phyloP scores from a whole-genome alignment of 2,888 invertebrate genomes.

The Lagria hirta region DNA sequence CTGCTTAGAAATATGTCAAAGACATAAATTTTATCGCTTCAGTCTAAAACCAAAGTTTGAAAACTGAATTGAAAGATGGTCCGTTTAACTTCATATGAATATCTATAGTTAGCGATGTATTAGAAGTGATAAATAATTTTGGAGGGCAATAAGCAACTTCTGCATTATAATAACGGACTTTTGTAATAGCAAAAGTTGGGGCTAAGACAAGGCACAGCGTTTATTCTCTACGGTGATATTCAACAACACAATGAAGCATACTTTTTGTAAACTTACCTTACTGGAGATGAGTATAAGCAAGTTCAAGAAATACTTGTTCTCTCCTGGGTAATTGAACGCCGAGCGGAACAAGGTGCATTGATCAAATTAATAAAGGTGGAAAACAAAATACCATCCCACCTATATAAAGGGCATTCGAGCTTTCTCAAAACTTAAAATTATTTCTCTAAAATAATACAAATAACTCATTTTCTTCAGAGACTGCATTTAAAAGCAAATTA shows the following conservation, averaged over 20 bases:
- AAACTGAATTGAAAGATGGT: conserved; percentile 18
- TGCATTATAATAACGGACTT: conserved; percentile 50
- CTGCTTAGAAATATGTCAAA: too few relatives aligned
- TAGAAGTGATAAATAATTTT: conserved; percentile 47
- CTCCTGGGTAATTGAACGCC: conserved; percentile 43
- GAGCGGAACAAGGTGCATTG: too few relatives aligned
- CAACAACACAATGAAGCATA: conserved; percentile 48
- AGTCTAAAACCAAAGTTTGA: conserved; percentile 17
- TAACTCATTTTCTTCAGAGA: too few relatives aligned
- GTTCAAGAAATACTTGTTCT: conserved; percentile 48
- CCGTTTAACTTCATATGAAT: conserved; percentile 27
- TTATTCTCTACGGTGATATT: conserved; percentile 52
- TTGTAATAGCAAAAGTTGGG: conserved; percentile 53
- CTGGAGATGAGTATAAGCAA: conserved; percentile 41
- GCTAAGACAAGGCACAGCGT: conserved; percentile 50
- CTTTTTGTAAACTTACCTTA: conserved; percentile 48
- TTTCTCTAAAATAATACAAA: too few relatives aligned
- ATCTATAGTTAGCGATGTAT: conserved; percentile 37
- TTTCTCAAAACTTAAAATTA: too few relatives aligned
- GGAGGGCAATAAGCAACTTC: conserved; percentile 48
- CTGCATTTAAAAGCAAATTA: too few relatives aligned
- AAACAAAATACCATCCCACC: too few relatives aligned
- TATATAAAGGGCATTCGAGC: too few relatives aligned
- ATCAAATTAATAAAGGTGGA: too few relatives aligned
- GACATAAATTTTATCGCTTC: too few relatives aligned